These are phyloP conservation scores for Hypocryptadius cinnamomeus DNA, from an alignment of 2,113 vertebrate species.

Conservation along the genomic window DNA sequence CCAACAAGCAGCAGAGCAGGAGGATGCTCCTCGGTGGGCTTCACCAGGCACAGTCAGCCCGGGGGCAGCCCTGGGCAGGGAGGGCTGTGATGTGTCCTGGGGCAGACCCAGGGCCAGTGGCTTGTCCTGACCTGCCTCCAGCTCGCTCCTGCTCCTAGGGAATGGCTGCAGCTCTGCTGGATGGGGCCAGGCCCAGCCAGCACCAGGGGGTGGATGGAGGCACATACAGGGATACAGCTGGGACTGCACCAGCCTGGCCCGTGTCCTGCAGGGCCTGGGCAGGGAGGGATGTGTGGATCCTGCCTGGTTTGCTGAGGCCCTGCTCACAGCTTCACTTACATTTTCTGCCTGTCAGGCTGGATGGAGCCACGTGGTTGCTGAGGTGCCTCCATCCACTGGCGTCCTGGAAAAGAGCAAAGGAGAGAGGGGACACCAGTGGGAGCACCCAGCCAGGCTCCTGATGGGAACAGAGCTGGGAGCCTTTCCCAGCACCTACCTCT, in stretches of 20 bases:
- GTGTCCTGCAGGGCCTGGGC: background rate
- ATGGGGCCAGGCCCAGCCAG: background rate
- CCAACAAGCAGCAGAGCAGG: background rate
- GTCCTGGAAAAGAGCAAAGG: background rate
- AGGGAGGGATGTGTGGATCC: background rate
- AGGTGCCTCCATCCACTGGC: background rate
- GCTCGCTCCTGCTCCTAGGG: background rate
- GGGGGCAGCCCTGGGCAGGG: rapidly evolving
- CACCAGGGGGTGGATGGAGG: background rate
- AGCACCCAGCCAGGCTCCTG: background rate
- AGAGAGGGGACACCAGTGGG: background rate
- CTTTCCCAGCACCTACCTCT: background rate
- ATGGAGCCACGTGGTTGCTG: background rate
- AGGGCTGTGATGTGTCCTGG: background rate
- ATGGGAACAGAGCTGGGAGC: background rate
- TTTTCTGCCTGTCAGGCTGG: background rate
- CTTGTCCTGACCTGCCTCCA: background rate
- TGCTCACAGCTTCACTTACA: background rate
- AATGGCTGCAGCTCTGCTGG: background rate
- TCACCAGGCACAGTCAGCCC: background rate
- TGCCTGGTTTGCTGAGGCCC: rapidly evolving
- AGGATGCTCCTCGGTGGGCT: background rate
- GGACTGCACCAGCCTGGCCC: rapidly evolving
- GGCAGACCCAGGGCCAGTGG: background rate
- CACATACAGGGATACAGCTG: background rate